Conservation (phyloP, 1,140 invertebrate genomes). For the Diachasma alloeum region DNA sequence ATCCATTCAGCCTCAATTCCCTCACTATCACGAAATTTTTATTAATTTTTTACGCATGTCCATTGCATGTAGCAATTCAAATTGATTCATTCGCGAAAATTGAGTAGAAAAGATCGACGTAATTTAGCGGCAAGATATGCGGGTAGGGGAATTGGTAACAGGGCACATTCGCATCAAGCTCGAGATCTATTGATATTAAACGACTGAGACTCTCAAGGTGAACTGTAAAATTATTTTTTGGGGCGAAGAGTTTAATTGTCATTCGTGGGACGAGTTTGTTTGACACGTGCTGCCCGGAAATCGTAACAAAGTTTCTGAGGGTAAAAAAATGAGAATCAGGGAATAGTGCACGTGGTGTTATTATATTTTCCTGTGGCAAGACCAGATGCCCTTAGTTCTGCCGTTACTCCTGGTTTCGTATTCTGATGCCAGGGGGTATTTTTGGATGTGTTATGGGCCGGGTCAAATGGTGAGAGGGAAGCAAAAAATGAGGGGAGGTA, state of each 20-base stretch:
- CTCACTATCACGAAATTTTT: background rate
- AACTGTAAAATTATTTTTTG: background rate
- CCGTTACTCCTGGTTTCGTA: constrained; percentile 47
- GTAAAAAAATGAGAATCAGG: background rate
- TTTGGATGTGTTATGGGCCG: constrained; percentile 35
- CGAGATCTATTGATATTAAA: background rate
- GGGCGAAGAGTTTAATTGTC: background rate
- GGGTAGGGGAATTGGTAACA: background rate
- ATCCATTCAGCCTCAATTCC: background rate
- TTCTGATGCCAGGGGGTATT: constrained; percentile 42
- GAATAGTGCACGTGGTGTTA: constrained; percentile 41
- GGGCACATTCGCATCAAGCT: background rate
- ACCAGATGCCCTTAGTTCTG: constrained; percentile 44
- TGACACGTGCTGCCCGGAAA: background rate
- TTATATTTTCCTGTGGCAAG: constrained; percentile 34
- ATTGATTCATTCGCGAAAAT: background rate
- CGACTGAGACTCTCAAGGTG: background rate
- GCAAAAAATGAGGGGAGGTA: background rate
- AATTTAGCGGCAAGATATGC: background rate
- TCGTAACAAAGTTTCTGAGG: background rate
- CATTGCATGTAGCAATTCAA: background rate
- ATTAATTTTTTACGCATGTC: background rate
- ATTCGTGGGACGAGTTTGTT: background rate
- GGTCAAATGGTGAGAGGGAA: background rate
- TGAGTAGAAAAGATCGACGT: background rate